phyloP scores from a whole-genome alignment of 1,140 invertebrate genomes.

The Pemphigus obesinymphae region DNA sequence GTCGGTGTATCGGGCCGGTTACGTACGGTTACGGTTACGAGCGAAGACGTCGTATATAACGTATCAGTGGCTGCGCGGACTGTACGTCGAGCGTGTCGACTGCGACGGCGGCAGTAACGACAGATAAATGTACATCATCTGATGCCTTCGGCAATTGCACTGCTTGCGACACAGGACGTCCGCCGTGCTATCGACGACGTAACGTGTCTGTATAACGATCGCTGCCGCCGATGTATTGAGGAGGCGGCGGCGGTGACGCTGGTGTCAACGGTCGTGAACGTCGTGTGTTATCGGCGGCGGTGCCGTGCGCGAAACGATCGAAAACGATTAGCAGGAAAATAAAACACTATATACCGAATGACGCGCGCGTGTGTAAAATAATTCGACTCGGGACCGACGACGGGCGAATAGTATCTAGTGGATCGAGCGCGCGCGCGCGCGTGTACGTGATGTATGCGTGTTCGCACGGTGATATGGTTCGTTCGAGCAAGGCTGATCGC shows the following conservation, averaged over 20 bases:
- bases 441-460: background rate
- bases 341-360: background rate
- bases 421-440: background rate
- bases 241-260: background rate
- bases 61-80: background rate
- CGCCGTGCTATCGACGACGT: too few relatives aligned
- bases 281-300: background rate
- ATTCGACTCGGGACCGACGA: background rate
- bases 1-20: background rate
- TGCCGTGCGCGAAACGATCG: background rate
- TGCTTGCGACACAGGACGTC: background rate
- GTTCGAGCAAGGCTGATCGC: slow-evolving; percentile 16
- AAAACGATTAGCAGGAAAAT: too few relatives aligned
- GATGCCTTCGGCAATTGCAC: background rate
- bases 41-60: too few relatives aligned
- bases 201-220: too few relatives aligned
- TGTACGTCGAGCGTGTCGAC: background rate
- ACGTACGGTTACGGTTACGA: slow-evolving; percentile 1
- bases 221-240: background rate
- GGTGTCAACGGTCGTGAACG: too few relatives aligned
- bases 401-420: too few relatives aligned
- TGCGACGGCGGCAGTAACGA: background rate
- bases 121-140: background rate
- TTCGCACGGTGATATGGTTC: background rate
- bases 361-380: background rate